A percentile compares a stretch with the other conserved stretches of the same genome.
Conservation (phyloP, 2,888 invertebrate genomes). For the Sialis fuliginosa region DNA sequence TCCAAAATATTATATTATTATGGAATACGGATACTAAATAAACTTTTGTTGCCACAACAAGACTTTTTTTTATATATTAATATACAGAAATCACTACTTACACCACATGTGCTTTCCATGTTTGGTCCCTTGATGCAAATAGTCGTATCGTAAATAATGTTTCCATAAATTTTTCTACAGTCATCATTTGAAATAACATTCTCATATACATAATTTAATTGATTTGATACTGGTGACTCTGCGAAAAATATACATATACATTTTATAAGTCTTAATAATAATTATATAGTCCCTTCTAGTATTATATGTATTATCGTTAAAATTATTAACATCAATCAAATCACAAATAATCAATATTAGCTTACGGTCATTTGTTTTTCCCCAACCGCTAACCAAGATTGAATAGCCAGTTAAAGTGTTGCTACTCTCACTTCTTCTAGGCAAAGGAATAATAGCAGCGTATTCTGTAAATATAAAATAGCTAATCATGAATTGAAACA, state of each 20-base stretch:
- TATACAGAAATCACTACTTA: constrained; percentile 9
- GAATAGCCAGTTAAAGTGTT: constrained; percentile 3
- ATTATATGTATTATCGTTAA: background rate
- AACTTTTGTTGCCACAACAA: too few relatives aligned
- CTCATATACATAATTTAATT: constrained; percentile 14
- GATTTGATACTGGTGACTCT: background rate
- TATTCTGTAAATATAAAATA: constrained; percentile 8
- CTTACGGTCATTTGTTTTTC: constrained; percentile 13
- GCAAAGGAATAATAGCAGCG: constrained; percentile 11
- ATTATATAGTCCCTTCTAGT: background rate
- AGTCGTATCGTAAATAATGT: constrained; percentile 11
- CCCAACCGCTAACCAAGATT: constrained; percentile 15
- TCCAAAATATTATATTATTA: too few relatives aligned
- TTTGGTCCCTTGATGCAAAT: constrained; percentile 14
- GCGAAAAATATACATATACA: background rate
- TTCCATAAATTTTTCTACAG: constrained; percentile 13
- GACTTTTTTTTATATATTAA: background rate
- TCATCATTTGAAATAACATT: constrained; percentile 14
- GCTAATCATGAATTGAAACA: background rate
- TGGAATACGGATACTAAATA: too few relatives aligned
- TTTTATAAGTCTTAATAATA: background rate
- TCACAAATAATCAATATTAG: background rate
- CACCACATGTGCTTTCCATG: constrained; percentile 17
- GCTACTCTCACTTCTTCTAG: constrained; percentile 3
- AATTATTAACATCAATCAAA: background rate